Evolutionary conservation across 2,797 vertebrate genomes (phyloP), one percentile per base, ranked within the genome.

Genomic region (Vespertilio murinus): DNA sequence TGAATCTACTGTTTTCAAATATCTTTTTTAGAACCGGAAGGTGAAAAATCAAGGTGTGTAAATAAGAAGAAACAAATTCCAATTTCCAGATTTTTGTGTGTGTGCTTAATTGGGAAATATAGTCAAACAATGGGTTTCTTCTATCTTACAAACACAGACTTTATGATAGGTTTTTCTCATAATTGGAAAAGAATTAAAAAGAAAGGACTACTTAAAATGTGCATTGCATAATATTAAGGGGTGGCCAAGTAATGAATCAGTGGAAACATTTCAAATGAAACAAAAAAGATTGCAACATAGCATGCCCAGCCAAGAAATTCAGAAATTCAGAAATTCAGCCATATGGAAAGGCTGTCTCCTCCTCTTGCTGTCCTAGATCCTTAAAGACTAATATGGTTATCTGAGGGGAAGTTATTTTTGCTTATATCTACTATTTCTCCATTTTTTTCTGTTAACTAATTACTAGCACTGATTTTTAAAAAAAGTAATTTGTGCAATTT

Each of bases 81-180:
- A 83, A 64, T 88, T 96, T 97, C 84, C 94, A 96, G 81, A 94
- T 92, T 95, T 94, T 47, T 93, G 78, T 93, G 74, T 87, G 35
- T 94, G 87, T 4, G 1, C 45, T 88, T 61, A 78, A 14, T 85
- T 93, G 30, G 42, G 90, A 96, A 90, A 91, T 89, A 59, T 75
- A 79, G 38, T 85, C 94, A 54, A 94, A 94, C 35, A 74, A 77
- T 0, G 0, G 18, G 16, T 79, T 74, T 86, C 49, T 89, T 87
- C 91, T 84, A 28, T 91, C 38, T 84, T 69, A 42, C 49, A 90
- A 90, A 85, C 10, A 47, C 42, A 95, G 67, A 65, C 14, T 25
- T 20, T 56, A 75, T 59, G 40, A 74, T 82, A 77, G 49, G 33
- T 25, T 81, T 90, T 93, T 80, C 89, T 95, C 49, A 73, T 73